Evolutionary conservation across 2,113 vertebrate species (phyloP), one percentile per base, ranked within the genome.

Genomic region (Diphyllodes magnificus): DNA sequence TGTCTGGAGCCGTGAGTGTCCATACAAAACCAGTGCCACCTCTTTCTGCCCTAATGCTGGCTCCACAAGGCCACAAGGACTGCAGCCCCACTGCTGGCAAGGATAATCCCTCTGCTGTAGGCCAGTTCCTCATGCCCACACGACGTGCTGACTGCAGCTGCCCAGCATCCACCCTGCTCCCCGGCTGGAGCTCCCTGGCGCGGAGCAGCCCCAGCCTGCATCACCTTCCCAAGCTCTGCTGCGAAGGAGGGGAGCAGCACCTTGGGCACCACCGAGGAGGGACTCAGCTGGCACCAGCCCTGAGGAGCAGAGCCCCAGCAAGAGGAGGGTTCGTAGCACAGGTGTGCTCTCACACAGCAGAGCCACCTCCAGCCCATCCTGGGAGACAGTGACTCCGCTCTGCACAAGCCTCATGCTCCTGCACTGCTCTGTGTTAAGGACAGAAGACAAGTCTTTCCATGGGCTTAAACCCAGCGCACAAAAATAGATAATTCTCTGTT

Each of bases 91-190:
- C 33, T 18, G 60, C 50, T n/a, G 7, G 50, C 39, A 10, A 25
- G 56, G 20, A 54, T 3, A n/a, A 69, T 9, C 13, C 45, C 53
- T 7, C 30, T 40, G 49, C 50, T 59, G 25, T 2, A 25, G 57
- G 21, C 3, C 0, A 44, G 25, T 2, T 16, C 9, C 59, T 25
- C 1, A 0, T 24, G 82, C 13, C 44, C 22, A 50, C 1, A 0
- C 10, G 45, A 18, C 3, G 0, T 9, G 47, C 66, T 21, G 1
- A 2, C 24, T 30, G 12, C 64, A 22, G 16, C 31, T 31, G 44
- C 40, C 59, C 6, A 3, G 24, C 31, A 8, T 1, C 24, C 40
- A 13, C 28, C 31, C 37, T 15, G 25, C 50, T 70, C 37, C 75
- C 54, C 2, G 0, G 0, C 1, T 2, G 1, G 15, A 63, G 24